Evolutionary conservation across 1,140 invertebrate species (phyloP).

Genomic region (Liolophura sinensis): DNA sequence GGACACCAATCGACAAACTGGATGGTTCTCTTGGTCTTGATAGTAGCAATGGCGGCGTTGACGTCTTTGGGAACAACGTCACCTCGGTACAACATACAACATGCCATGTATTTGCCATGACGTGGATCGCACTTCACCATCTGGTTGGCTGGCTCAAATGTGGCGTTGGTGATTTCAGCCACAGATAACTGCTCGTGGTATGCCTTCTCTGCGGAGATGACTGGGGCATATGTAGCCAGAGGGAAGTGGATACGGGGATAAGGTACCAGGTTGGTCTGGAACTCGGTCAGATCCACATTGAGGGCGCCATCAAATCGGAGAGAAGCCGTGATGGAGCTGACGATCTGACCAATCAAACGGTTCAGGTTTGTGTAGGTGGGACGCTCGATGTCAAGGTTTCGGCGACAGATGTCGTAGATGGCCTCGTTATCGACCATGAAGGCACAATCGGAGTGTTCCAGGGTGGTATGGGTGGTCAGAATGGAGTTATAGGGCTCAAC

Average conservation of each 20-base stretch:
- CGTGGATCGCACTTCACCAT: slow-evolving; percentile 90
- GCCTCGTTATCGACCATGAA: slow-evolving; percentile 65
- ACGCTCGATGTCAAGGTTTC: slow-evolving; percentile 71
- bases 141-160: slow-evolving; percentile 84
- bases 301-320: slow-evolving; percentile 72
- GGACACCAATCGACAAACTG: slow-evolving; percentile 36
- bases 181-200: slow-evolving; percentile 57
- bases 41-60: slow-evolving; percentile 80
- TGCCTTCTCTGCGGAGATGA: slow-evolving; percentile 30
- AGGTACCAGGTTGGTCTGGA: slow-evolving; percentile 68
- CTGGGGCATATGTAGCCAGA: slow-evolving; percentile 35
- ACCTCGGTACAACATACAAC: slow-evolving; percentile 24
- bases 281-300: slow-evolving; percentile 72
- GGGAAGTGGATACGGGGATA: slow-evolving; percentile 43
- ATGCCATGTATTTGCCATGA: slow-evolving; percentile 74
- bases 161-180: slow-evolving; percentile 71
- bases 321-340: slow-evolving; percentile 52
- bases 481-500: slow-evolving; percentile 57
- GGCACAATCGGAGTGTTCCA: slow-evolving; percentile 57
- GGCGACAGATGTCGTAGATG: slow-evolving; percentile 59
- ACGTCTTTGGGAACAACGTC: slow-evolving; percentile 73
- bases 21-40: slow-evolving; percentile 69
- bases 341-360: slow-evolving; percentile 32
- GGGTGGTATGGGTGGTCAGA: slow-evolving; percentile 37
- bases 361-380: slow-evolving; percentile 77